Conservation (phyloP, 1,140 invertebrate species). For the Globodera rostochiensis region DNA sequence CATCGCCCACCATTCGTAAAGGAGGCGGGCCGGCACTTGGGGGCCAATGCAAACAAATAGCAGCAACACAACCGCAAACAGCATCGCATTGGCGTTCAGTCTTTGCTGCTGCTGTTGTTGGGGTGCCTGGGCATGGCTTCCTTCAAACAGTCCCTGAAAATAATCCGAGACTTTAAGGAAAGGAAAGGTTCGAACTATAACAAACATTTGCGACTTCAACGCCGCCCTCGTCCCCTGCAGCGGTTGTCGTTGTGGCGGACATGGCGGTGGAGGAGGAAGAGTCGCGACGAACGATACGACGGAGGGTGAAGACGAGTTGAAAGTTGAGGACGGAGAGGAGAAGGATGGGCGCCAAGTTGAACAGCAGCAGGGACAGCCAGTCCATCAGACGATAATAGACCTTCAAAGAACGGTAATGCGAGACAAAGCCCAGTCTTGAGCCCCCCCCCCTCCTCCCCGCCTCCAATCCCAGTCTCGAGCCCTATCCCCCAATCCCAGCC, state of each 20-base stretch:
- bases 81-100: slow-evolving; percentile 64
- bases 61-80: slow-evolving; percentile 62
- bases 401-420: slow-evolving; percentile 48
- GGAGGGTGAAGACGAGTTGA: slow-evolving; percentile 54
- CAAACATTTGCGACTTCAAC: slow-evolving; percentile 21
- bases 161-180: background rate
- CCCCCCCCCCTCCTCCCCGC: too few species aligned
- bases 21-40: slow-evolving; percentile 60
- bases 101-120: slow-evolving; percentile 33
- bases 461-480: too few species aligned
- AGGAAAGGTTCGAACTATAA: background rate
- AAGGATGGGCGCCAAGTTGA: slow-evolving; percentile 60
- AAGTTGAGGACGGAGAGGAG: slow-evolving; percentile 53
- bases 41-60: slow-evolving; percentile 63
- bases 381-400: slow-evolving; percentile 62
- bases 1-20: slow-evolving; percentile 51
- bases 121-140: slow-evolving; percentile 12
- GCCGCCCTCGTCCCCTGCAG: slow-evolving; percentile 17
- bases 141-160: slow-evolving; percentile 17
- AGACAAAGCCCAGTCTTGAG: too few species aligned
- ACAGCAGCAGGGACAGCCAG: slow-evolving; percentile 56
- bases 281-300: slow-evolving; percentile 60
- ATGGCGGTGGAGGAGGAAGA: slow-evolving; percentile 8
- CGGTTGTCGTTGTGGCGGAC: slow-evolving; percentile 13
- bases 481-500: too few species aligned